phyloP scores from a whole-genome alignment of 2,797 vertebrate species.

The Pogonophryne albipinna region DNA sequence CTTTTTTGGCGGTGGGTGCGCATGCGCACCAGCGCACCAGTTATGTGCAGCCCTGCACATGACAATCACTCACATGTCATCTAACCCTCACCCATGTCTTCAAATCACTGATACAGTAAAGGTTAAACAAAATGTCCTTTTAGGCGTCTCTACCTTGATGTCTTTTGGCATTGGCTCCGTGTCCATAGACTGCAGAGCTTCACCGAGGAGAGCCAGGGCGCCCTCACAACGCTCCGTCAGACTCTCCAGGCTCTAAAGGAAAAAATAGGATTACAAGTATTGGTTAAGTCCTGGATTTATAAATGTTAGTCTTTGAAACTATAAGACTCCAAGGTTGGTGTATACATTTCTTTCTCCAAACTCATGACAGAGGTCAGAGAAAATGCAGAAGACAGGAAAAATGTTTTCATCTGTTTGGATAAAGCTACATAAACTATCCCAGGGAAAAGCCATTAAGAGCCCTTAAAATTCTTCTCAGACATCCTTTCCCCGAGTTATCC shows the following conservation, averaged over 20 bases:
- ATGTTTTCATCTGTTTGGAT: conserved; percentile 58
- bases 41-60: too few relatives aligned
- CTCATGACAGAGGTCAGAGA: conserved; percentile 44
- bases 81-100: neutral
- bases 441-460: conserved; percentile 36
- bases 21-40: too few relatives aligned
- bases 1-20: too few relatives aligned
- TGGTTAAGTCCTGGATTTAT: neutral
- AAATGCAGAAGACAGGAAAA: conserved; percentile 21
- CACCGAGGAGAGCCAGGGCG: conserved; percentile 82
- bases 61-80: too few relatives aligned
- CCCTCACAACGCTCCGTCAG: conserved; percentile 84
- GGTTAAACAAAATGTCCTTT: too few relatives aligned
- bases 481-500: conserved; percentile 10
- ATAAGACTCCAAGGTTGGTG: neutral
- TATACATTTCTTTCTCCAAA: neutral
- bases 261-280: neutral
- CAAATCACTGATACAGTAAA: neutral
- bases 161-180: conserved; percentile 78
- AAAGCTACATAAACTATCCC: conserved; percentile 51
- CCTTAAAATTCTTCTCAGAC: conserved; percentile 8
- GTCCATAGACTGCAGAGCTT: conserved; percentile 83
- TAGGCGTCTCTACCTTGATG: conserved; percentile 75
- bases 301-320: neutral
- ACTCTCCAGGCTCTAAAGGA: conserved; percentile 83